Evolutionary conservation across 2,888 invertebrate genomes (phyloP), one percentile per base, ranked within the genome.

Genomic region (Spodoptera exigua): DNA sequence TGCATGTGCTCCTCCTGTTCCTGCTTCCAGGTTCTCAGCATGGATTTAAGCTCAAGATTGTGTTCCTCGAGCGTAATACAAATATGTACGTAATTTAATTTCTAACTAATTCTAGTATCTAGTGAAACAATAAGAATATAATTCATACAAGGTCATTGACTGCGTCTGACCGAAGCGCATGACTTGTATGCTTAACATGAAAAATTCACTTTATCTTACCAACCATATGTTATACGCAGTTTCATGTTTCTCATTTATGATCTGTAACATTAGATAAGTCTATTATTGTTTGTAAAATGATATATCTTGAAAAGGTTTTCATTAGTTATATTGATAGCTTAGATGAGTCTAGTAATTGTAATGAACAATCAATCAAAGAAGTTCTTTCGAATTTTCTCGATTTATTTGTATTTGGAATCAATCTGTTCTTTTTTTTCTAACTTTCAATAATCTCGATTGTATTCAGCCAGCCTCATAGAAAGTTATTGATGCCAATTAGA

Each of bases 131-230:
- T 27, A 27, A 27, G 27, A 27, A 27, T 27, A 27, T 47, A 40
- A 62, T 47, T 34, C 35, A 43, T 43, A 47, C 2, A 34, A 36
- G 69, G 48, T 72, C 68, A 53, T 14, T 61, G 73, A 57, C 69
- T 51, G 41, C 9, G 56, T 65, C 56, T 54, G 54, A 40, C 45
- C 16, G 40, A 36, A 7, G 51, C 37, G 36, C 61, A 56, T 63
- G 54, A 43, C 56, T 70, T 21, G 41, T 61, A 35, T 58, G n/a
- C 56, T 56, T 40, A 58, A 53, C 32, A 56, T 69, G 70, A 71
- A 71, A 74, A 66, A 72, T 52, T 60, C 48, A 52, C 56, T 74
- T 65, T 65, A 59, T 65, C 59, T 65, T 44, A 58, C 7, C 7
- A 53, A 73, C 48, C 53, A 49, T 45, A 52, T 73, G 51, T 45